Evolutionary conservation across 2,797 vertebrate species (phyloP).

Genomic region (Dipus sagitta): DNA sequence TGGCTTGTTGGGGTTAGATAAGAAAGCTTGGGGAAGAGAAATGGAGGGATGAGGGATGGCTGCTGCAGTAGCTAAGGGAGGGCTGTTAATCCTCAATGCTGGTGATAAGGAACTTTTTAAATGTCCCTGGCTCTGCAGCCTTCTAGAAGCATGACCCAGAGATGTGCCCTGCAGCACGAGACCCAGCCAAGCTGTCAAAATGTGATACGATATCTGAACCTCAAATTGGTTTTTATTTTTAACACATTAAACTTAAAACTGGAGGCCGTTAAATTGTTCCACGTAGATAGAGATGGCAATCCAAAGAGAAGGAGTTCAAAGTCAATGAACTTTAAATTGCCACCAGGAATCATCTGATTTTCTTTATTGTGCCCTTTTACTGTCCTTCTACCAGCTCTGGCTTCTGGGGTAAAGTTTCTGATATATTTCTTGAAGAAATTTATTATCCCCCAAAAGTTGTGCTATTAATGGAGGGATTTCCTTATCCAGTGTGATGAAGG

Average conservation of each 20-base stretch:
- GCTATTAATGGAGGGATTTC: neutral
- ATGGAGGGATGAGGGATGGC: constrained; percentile 18
- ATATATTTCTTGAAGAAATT: neutral
- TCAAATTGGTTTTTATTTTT: constrained; percentile 80
- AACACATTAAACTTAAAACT: constrained; percentile 74
- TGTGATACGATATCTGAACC: constrained; percentile 73
- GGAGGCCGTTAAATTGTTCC: constrained; percentile 72
- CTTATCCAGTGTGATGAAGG: neutral
- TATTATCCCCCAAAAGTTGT: neutral
- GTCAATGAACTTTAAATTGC: constrained; percentile 73
- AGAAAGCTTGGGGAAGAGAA: constrained; percentile 53
- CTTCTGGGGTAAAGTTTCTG: constrained; percentile 28
- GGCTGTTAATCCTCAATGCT: neutral
- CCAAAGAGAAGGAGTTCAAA: constrained; percentile 59
- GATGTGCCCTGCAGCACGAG: constrained; percentile 46
- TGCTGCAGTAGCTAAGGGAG: neutral
- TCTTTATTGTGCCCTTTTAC: constrained; percentile 37
- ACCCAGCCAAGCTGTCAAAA: constrained; percentile 65
- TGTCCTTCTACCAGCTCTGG: constrained; percentile 8
- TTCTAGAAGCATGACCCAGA: constrained; percentile 57
- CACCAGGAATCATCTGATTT: constrained; percentile 70
- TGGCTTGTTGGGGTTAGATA: constrained; percentile 22
- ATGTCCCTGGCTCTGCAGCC: neutral
- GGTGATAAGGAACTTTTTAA: constrained; percentile 61
- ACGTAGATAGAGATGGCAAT: constrained; percentile 62